A percentile compares a stretch with the other conserved stretches of the same genome.
Evolutionary conservation across 2,888 invertebrate genomes (phyloP).

Genomic region (Osmoderma eremita): DNA sequence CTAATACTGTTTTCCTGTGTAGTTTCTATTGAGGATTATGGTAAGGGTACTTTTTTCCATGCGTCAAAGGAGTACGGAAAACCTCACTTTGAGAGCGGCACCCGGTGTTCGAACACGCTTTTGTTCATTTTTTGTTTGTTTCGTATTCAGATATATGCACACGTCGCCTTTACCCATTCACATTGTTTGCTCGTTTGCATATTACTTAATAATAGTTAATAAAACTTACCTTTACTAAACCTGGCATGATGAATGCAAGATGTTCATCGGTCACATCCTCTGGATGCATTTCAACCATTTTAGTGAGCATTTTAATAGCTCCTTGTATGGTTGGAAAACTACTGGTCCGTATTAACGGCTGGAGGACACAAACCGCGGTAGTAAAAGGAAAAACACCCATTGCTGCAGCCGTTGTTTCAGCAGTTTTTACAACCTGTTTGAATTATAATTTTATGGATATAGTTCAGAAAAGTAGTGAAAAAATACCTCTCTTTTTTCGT

Average conservation of each 20-base stretch:
- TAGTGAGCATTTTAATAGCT: conserved; percentile 90
- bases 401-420: conserved; percentile 83
- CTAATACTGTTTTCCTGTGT: too few relatives aligned
- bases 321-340: conserved; percentile 89
- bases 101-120: too few relatives aligned
- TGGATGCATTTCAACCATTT: conserved; percentile 82
- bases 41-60: too few relatives aligned
- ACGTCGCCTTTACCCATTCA: too few relatives aligned
- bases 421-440: conserved; percentile 78
- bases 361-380: conserved; percentile 74
- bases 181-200: too few relatives aligned
- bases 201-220: not conserved
- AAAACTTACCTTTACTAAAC: conserved; percentile 78
- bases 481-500: conserved; percentile 72
- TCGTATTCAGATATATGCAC: too few relatives aligned
- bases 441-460: conserved; percentile 36
- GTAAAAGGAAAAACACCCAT: conserved; percentile 85
- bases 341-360: conserved; percentile 88
- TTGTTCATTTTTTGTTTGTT: too few relatives aligned
- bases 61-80: too few relatives aligned
- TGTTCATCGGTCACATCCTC: conserved; percentile 78
- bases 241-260: conserved; percentile 85
- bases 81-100: too few relatives aligned
- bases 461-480: not conserved
- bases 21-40: too few relatives aligned